phyloP scores from a whole-genome alignment of 2,797 vertebrate species.

The Sebastes diploproa region DNA sequence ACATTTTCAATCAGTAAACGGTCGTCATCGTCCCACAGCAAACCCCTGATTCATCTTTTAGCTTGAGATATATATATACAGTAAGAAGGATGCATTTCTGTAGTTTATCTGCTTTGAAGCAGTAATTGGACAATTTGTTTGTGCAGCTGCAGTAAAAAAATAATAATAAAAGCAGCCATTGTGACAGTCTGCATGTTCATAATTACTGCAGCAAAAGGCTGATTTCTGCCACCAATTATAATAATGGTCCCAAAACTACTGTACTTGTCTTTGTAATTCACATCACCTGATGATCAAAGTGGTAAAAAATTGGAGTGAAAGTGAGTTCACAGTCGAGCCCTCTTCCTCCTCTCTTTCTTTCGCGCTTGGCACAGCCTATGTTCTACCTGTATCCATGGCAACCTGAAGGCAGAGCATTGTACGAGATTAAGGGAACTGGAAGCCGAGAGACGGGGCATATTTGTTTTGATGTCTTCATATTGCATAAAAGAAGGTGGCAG shows the following conservation, averaged over 20 bases:
- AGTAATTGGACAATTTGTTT: slow-evolving; percentile 41
- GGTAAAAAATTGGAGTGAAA: slow-evolving; percentile 2
- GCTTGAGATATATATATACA: background rate
- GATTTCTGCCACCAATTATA: slow-evolving; percentile 27
- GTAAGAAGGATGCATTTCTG: background rate
- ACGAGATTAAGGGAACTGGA: slow-evolving; percentile 30
- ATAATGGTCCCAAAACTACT: slow-evolving; percentile 10
- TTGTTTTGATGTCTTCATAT: slow-evolving; percentile 56
- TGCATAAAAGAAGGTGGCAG: slow-evolving; percentile 29
- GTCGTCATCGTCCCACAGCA: background rate
- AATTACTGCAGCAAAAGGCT: slow-evolving; percentile 35
- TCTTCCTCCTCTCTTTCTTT: background rate
- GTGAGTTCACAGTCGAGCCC: background rate
- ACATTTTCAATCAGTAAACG: slow-evolving; percentile 31
- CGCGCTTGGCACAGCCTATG: slow-evolving; percentile 1
- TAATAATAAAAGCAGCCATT: background rate
- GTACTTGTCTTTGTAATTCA: background rate
- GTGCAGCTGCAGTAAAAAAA: slow-evolving; percentile 18
- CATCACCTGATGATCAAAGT: slow-evolving; percentile 16
- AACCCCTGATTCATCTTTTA: slow-evolving; percentile 1
- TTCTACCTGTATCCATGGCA: slow-evolving; percentile 68
- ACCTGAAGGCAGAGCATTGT: slow-evolving; percentile 43
- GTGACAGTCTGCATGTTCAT: slow-evolving; percentile 13
- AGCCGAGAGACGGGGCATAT: slow-evolving; percentile 16
- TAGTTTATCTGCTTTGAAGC: slow-evolving; percentile 15